A percentile compares a stretch with the other conserved stretches of the same genome.
Conservation (phyloP, 2,888 invertebrate species). For the Morpho achilles region DNA sequence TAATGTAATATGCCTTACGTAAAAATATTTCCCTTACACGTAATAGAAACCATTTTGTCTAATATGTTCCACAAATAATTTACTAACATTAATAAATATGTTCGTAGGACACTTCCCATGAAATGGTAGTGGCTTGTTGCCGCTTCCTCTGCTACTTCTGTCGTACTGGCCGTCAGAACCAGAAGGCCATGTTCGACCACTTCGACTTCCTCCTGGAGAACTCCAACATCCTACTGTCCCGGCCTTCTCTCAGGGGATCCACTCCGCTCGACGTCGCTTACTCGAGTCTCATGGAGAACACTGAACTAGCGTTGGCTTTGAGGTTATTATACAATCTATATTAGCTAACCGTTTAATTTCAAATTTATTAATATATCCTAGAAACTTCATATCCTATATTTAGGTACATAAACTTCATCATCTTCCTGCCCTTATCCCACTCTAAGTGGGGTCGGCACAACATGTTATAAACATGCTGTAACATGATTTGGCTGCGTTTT, state of each 20-base stretch:
- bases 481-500: no score
- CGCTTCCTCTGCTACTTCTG: conserved; percentile 99
- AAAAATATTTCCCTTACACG: no score
- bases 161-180: conserved; percentile 97
- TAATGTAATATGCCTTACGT: no score
- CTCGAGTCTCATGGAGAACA: conserved; percentile 99
- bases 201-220: conserved; percentile 98
- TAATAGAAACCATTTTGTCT: no score
- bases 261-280: conserved; percentile 99
- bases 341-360: no score
- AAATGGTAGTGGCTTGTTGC: conserved; percentile 99
- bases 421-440: no score
- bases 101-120: conserved; percentile 91
- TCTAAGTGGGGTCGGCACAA: no score
- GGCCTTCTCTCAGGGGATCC: conserved; percentile 96
- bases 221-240: conserved; percentile 96
- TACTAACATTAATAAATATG: not conserved
- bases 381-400: no score
- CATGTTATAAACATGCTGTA: no score
- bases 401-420: no score
- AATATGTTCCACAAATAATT: no score
- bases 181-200: conserved; percentile 99
- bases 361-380: no score
- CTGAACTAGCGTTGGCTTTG: conserved; percentile 97
- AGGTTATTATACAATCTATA: conserved; percentile 47